Evolutionary conservation across 2,797 vertebrate genomes (phyloP).

Genomic region (Margarornis squamiger): DNA sequence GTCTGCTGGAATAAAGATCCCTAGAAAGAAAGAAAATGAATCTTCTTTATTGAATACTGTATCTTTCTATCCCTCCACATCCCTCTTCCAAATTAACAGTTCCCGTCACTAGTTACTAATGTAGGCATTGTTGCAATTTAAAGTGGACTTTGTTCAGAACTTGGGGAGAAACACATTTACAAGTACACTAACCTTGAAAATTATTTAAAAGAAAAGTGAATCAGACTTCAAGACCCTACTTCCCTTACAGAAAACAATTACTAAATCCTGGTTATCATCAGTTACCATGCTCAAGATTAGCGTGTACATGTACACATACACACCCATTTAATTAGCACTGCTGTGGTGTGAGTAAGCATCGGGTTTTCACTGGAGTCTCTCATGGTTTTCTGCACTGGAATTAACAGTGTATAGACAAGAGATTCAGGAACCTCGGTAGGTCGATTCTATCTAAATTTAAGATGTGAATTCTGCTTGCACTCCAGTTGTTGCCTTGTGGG

Average conservation of each 20-base stretch:
- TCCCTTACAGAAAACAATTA: background rate
- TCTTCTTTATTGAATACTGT: background rate
- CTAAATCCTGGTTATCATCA: conserved; percentile 8
- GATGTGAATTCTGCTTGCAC: background rate
- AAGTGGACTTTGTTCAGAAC: background rate
- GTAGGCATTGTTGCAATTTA: background rate
- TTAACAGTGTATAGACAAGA: background rate
- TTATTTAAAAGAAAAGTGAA: background rate
- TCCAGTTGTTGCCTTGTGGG: background rate
- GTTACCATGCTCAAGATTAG: background rate
- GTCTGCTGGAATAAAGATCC: conserved; percentile 81
- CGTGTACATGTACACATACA: background rate
- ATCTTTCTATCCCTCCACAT: background rate
- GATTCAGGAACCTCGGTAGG: background rate
- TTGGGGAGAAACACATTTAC: background rate
- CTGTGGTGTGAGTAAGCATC: conserved; percentile 1
- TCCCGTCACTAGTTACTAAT: background rate
- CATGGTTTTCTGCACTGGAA: conserved; percentile 3
- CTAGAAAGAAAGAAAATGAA: conserved; percentile 60
- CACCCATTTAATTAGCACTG: conserved; percentile 20
- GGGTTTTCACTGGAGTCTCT: background rate
- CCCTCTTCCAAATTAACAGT: background rate
- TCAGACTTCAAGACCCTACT: background rate
- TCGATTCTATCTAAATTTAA: background rate
- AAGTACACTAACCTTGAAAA: background rate